Percentiles rank a stretch among this genome's conserved stretches.
phyloP scores from a whole-genome alignment of 2,888 invertebrate genomes.

The Oxystoma pomonae region DNA sequence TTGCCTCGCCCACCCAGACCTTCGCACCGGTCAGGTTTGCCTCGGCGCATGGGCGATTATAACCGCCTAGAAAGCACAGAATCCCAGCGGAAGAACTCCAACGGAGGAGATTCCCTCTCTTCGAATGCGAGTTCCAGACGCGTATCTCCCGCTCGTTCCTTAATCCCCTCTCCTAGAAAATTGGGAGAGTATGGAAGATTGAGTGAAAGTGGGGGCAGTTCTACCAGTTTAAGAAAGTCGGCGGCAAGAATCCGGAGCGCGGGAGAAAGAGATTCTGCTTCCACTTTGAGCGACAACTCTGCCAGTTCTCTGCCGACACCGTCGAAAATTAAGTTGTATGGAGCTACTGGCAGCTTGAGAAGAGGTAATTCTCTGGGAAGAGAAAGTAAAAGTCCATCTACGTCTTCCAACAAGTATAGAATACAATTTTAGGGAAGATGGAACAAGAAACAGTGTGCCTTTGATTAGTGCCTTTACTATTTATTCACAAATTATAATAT shows the following conservation, averaged over 20 bases:
- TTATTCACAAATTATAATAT: background rate
- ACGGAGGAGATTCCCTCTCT: slow-evolving; percentile 44
- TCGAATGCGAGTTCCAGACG: slow-evolving; percentile 46
- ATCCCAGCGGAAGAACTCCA: slow-evolving; percentile 44
- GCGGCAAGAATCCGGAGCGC: slow-evolving; percentile 44
- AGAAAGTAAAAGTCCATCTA: slow-evolving; percentile 49
- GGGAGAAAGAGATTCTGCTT: slow-evolving; percentile 52
- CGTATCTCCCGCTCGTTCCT: slow-evolving; percentile 49
- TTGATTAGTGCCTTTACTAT: background rate
- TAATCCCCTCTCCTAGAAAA: slow-evolving; percentile 53
- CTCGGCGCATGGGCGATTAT: slow-evolving; percentile 58
- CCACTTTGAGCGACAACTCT: slow-evolving; percentile 54
- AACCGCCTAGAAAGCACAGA: slow-evolving; percentile 57
- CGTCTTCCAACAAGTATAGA: slow-evolving; percentile 62
- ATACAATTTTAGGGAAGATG: slow-evolving; percentile 60
- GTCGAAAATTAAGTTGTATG: slow-evolving; percentile 52
- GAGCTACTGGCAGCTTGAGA: slow-evolving; percentile 38
- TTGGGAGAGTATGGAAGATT: slow-evolving; percentile 57
- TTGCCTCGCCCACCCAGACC: slow-evolving; percentile 67
- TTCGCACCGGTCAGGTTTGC: slow-evolving; percentile 45
- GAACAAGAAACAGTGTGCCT: background rate
- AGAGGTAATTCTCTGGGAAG: slow-evolving; percentile 58
- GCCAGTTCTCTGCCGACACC: slow-evolving; percentile 57
- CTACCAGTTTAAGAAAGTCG: slow-evolving; percentile 41
- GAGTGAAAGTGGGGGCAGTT: slow-evolving; percentile 50